These are phyloP conservation scores for Drosophila demipolita DNA, from an alignment of 2,888 invertebrate species.

Conservation along the genomic window DNA sequence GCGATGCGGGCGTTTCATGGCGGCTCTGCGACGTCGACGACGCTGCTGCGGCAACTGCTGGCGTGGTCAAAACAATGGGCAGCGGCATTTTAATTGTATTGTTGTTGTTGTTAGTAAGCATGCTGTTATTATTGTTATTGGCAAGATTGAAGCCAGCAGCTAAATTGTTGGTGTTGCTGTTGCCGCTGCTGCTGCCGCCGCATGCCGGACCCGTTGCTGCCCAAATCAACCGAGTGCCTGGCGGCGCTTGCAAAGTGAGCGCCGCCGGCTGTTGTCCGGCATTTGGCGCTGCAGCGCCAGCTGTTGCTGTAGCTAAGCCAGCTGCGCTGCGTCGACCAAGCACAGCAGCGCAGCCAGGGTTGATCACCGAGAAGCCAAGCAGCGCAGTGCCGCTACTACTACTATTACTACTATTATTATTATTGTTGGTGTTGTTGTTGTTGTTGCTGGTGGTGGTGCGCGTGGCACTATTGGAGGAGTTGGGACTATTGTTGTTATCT, in stretches of 20 bases:
- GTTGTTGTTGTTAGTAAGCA: constrained; percentile 56
- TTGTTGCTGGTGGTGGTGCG: constrained; percentile 35
- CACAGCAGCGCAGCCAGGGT: constrained; percentile 31
- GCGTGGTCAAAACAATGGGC: constrained; percentile 71
- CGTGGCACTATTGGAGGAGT: constrained; percentile 54
- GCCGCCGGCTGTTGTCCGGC: constrained; percentile 43
- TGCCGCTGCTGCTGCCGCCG: constrained; percentile 37
- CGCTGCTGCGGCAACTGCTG: constrained; percentile 17
- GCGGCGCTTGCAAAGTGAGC: constrained; percentile 43
- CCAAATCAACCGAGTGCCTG: constrained; percentile 52
- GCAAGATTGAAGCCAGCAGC: constrained; percentile 49
- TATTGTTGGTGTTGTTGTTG: constrained; percentile 47
- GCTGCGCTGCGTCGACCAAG: constrained; percentile 35
- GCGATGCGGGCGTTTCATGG: constrained; percentile 17
- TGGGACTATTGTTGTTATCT: constrained; percentile 82
- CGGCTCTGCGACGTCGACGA: constrained; percentile 29
- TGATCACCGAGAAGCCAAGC: constrained; percentile 54
- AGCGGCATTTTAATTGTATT: constrained; percentile 59
- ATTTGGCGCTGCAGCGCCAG: constrained; percentile 38
- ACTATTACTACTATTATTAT: constrained; percentile 48
- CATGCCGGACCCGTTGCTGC: constrained; percentile 41
- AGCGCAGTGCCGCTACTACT: constrained; percentile 27
- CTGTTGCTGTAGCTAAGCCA: constrained; percentile 26
- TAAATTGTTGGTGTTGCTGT: constrained; percentile 9
- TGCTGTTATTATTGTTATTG: constrained; percentile 56